Evolutionary conservation across 2,113 vertebrate genomes (phyloP).

Genomic region (Bufo bufo): DNA sequence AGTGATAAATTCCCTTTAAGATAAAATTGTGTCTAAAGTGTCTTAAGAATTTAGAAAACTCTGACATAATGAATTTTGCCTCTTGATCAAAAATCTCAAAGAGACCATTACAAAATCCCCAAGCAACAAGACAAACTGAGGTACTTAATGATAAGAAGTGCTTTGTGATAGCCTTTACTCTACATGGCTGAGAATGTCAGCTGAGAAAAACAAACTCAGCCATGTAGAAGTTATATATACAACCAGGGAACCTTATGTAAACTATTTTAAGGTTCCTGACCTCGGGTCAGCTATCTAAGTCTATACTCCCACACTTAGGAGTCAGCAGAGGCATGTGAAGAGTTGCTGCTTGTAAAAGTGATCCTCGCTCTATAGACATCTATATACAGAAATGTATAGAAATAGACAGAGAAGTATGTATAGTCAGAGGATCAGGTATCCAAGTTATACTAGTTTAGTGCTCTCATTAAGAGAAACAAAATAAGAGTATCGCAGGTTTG

Average conservation of each 20-base stretch:
- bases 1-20: not conserved
- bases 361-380: not conserved
- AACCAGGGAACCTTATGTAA: slow-evolving; percentile 6
- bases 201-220: slow-evolving; percentile 57
- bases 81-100: not conserved
- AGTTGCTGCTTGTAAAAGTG: not conserved
- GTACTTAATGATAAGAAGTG: not conserved
- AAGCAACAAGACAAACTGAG: not conserved
- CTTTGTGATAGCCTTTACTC: not conserved
- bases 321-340: not conserved
- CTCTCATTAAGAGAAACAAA: too few species aligned
- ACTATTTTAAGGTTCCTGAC: slow-evolving; percentile 31
- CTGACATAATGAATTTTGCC: too few species aligned
- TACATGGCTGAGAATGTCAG: slow-evolving; percentile 39
- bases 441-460: not conserved
- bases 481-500: too few species aligned
- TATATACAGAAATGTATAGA: not conserved
- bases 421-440: not conserved
- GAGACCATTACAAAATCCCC: not conserved
- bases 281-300: not conserved
- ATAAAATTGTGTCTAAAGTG: not conserved
- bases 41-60: too few species aligned
- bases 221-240: slow-evolving; percentile 25
- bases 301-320: not conserved
- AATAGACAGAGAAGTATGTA: not conserved